Base-by-base conservation (phyloP, 1,140 invertebrate species). In the Lethrus apterus region DNA sequence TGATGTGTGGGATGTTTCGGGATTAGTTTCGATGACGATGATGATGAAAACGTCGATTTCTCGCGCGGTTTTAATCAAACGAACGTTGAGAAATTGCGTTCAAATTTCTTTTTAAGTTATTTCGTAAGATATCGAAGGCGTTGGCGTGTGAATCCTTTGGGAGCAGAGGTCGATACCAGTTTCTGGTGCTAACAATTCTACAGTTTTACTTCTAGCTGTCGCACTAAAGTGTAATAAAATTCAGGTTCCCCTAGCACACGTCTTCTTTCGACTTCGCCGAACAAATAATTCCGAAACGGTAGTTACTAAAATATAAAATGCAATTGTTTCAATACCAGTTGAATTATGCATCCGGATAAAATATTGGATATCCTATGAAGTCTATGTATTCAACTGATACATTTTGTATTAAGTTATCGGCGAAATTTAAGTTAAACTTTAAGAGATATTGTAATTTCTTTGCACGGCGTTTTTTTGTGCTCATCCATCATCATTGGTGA, bases 141-240 rank as follows among this genome's bases (percentile, higher is more conserved):
- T 58, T 62, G 57, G 60, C 56, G 59, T 62, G 62, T 55, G 55
- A 64, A 56, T 52, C 62, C 56, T 57, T 19, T n/a, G 58, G 57
- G 57, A 59, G 44, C 48, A 32, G 44, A 52, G 58, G 58, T 60
- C 62, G 62, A 65, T 58, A 61, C 56, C 57, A 58, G 56, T 60
- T 60, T 52, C 50, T 56, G 52, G 54, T 55, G 58, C 60, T 62
- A 65, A 65, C 63, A 65, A 65, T 63, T 65, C 62, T 56, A 53
- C 57, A 63, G 62, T 64, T 65, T 63, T 65, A 65, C 57, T 64
- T 58, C 58, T 51, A 29, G 51, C 63, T 65, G 63, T 65, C 63
- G 55, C 55, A 62, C 53, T 63, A 63, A 64, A 64, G 45, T 63
- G 59, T 64, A 62, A 65, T 65, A 65, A 65, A 65, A 62, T 64